These are phyloP conservation scores for Miltochrista miniata DNA, from an alignment of 2,888 invertebrate species.

Conservation along the genomic window DNA sequence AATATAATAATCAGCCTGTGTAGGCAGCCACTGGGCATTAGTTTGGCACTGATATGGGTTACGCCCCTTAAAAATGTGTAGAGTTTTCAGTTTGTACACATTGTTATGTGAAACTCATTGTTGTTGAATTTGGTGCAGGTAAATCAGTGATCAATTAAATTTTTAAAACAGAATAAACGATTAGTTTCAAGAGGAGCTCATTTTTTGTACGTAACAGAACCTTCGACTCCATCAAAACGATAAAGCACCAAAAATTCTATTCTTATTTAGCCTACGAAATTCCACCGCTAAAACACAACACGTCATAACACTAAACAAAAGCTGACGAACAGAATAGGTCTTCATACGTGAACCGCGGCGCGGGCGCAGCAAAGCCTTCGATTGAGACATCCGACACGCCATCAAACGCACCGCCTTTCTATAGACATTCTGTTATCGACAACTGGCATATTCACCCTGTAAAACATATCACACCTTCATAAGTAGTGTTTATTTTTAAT, in stretches of 20 bases:
- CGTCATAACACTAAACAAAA: constrained; percentile 45
- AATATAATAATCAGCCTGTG: too few relatives aligned
- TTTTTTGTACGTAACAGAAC: not conserved
- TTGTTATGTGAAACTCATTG: too few relatives aligned
- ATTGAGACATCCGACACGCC: constrained; percentile 79
- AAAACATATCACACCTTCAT: constrained; percentile 18
- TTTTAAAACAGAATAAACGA: too few relatives aligned
- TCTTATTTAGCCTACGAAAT: constrained; percentile 23
- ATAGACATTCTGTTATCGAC: constrained; percentile 67
- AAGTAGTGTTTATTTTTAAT: constrained; percentile 11
- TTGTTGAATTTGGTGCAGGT: too few relatives aligned
- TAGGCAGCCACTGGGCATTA: too few relatives aligned
- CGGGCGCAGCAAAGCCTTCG: constrained; percentile 70
- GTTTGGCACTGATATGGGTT: too few relatives aligned
- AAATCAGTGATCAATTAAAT: too few relatives aligned
- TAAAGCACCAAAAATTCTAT: constrained; percentile 1
- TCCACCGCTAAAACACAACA: constrained; percentile 42
- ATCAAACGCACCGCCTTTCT: constrained; percentile 77
- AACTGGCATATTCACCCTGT: constrained; percentile 43
- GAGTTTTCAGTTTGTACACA: too few relatives aligned
- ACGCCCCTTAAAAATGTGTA: too few relatives aligned
- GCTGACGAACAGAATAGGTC: constrained; percentile 44
- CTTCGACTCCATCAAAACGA: not conserved
- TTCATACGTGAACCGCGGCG: constrained; percentile 60
- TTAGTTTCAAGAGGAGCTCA: not conserved